phyloP scores from a whole-genome alignment of 92 coral and sea anemone species.

The Bergia sp. region DNA sequence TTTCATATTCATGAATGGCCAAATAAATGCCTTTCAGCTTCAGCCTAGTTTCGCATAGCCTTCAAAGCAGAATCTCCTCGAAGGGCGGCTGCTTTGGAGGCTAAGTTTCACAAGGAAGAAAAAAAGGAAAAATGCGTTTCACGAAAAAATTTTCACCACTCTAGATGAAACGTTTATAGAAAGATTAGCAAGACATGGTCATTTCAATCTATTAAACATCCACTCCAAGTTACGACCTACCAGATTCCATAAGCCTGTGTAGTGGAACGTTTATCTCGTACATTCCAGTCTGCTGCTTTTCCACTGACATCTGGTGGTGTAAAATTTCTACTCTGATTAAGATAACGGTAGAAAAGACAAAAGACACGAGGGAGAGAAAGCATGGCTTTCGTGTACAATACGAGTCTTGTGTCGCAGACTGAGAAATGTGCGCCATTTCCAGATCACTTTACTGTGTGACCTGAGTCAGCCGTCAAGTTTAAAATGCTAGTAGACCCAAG shows the following conservation, averaged over 20 bases:
- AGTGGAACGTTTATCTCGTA: not conserved
- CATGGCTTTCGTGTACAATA: not conserved
- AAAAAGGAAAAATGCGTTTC: too few species aligned
- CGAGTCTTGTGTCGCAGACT: not conserved
- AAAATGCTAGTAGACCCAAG: too few species aligned
- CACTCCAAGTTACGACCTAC: not conserved
- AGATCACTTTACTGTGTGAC: too few species aligned
- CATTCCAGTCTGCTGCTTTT: not conserved
- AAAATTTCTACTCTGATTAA: conserved; percentile 4
- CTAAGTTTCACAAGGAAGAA: too few species aligned
- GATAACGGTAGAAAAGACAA: not conserved
- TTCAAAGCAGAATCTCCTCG: too few species aligned
- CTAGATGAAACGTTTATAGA: too few species aligned
- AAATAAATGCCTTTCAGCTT: too few species aligned
- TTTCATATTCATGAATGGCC: too few species aligned
- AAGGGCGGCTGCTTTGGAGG: too few species aligned
- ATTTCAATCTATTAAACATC: not conserved
- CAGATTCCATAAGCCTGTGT: not conserved
- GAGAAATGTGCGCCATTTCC: not conserved
- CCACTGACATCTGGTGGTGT: not conserved
- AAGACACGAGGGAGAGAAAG: not conserved
- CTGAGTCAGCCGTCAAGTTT: too few species aligned
- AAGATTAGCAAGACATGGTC: not conserved
- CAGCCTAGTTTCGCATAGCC: too few species aligned
- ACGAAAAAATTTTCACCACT: too few species aligned